Base-by-base conservation (phyloP, 2,113 vertebrate genomes). In the Aviceda subcristata region DNA sequence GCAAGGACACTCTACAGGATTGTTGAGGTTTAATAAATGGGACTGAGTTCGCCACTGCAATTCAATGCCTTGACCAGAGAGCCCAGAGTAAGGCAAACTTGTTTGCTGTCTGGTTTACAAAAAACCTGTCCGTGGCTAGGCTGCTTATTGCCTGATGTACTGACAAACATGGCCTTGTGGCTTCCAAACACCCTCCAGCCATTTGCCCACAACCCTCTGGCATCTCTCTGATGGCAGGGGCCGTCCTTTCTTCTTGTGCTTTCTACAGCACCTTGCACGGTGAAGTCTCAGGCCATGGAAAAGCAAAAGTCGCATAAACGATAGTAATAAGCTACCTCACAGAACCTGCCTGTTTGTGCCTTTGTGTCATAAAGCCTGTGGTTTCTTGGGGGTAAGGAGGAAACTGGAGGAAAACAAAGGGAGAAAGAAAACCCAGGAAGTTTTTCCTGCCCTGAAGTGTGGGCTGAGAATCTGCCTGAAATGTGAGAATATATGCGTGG, bases 241-340 rank as follows among this genome's bases (percentile, higher is more conserved):
- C 30, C 15, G 6, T 45, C 50, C 34, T 79, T 66, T 39, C 39
- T 30, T 38, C 30, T 22, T 21, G n/a, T 32, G 17, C n/a, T 74
- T 87, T 63, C n/a, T 38, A 11, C 38, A 46, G 32, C 12, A 63
- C 8, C 64, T 24, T 5, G 4, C 2, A 3, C 0, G 1, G 22
- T 10, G 38, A 86, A 34, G 26, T 81, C 68, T 34, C 9, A 7
- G 46, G 22, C 46, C 8, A 6, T 13, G 18, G 83, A 46, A 79
- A 84, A 74, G 17, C 15, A 76, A 15, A n/a, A 46, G 19, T 20
- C 7, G 4, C 16, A 18, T 19, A 57, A 92, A 50, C 19, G 17
- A 12, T 1, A 39, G 20, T 13, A 67, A 50, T 59, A 45, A 62
- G 14, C 24, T 62, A 14, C 55, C 36, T 68, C 15, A 9, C 27